Conservation (phyloP, 1,140 invertebrate genomes). For the Teleogryllus occipitalis region DNA sequence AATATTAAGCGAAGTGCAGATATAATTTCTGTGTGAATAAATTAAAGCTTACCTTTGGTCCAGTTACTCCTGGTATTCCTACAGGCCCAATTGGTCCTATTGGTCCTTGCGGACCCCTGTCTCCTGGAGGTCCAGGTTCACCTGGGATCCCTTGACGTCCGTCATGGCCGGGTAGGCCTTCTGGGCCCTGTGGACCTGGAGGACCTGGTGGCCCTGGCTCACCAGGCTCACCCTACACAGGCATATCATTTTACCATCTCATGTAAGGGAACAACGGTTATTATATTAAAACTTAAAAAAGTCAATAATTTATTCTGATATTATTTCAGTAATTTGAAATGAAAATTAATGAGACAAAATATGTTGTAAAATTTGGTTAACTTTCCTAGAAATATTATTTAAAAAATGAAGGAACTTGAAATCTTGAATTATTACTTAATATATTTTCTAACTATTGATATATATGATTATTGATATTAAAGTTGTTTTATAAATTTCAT, state of each 20-base stretch:
- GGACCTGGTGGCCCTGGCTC: constrained; percentile 82
- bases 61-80: constrained; percentile 53
- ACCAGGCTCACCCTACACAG: constrained; percentile 72
- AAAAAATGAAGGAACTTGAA: too few species aligned
- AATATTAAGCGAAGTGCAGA: too few species aligned
- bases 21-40: too few species aligned
- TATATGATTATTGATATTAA: neutral
- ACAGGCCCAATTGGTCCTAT: constrained; percentile 35
- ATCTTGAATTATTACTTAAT: too few species aligned
- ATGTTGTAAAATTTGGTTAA: too few species aligned
- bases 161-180: constrained; percentile 71
- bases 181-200: constrained; percentile 63
- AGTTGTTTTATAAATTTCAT: neutral
- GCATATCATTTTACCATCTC: too few species aligned
- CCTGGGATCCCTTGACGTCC: constrained; percentile 67
- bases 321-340: too few species aligned
- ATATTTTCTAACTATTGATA: too few species aligned
- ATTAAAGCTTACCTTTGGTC: constrained; percentile 43
- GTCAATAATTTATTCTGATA: too few species aligned
- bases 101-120: constrained; percentile 43
- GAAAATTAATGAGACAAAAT: too few species aligned
- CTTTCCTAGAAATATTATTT: neutral
- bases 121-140: constrained; percentile 58
- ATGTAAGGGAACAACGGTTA: too few species aligned
- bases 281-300: too few species aligned